These are phyloP conservation scores for Magallana nippona DNA, from an alignment of 2,888 invertebrate species.

Conservation along the genomic window DNA sequence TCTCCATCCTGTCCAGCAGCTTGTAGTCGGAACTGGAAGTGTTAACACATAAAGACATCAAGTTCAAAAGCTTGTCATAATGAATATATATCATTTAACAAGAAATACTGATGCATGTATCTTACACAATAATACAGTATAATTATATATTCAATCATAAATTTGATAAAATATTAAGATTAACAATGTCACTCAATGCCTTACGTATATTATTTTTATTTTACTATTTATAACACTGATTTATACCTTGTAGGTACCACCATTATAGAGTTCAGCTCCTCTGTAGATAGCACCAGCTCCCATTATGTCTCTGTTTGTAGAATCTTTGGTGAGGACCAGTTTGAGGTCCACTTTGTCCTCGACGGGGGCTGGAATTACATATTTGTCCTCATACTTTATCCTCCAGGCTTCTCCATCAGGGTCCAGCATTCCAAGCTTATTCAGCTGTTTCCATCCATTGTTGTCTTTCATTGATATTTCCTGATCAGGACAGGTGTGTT, in stretches of 20 bases:
- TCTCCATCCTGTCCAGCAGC: slow-evolving; percentile 43
- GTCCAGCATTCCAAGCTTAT: slow-evolving; percentile 52
- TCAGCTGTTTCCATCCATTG: slow-evolving; percentile 48
- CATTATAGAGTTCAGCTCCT: slow-evolving; percentile 54
- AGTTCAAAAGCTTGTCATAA: no score
- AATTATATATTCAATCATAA: no score
- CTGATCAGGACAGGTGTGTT: slow-evolving; percentile 47
- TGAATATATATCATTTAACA: no score
- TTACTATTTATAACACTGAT: no score
- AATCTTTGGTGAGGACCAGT: slow-evolving; percentile 53
- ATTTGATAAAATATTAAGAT: no score
- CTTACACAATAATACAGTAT: no score
- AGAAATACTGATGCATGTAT: no score
- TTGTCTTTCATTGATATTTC: slow-evolving; percentile 40
- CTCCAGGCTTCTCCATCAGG: slow-evolving; percentile 56
- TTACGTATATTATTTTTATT: no score
- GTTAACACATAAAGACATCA: no score
- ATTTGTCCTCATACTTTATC: slow-evolving; percentile 50
- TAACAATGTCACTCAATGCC: no score
- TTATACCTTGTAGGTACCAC: slow-evolving; percentile 55
- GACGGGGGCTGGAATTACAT: slow-evolving; percentile 48
- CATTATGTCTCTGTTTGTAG: slow-evolving; percentile 46
- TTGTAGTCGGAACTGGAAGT: slow-evolving; percentile 38
- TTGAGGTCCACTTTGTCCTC: slow-evolving; percentile 54
- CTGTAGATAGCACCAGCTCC: slow-evolving; percentile 55